Evolutionary conservation across 2,113 vertebrate genomes (phyloP), one percentile per base, ranked within the genome.

Genomic region (Pardalotus punctatus): DNA sequence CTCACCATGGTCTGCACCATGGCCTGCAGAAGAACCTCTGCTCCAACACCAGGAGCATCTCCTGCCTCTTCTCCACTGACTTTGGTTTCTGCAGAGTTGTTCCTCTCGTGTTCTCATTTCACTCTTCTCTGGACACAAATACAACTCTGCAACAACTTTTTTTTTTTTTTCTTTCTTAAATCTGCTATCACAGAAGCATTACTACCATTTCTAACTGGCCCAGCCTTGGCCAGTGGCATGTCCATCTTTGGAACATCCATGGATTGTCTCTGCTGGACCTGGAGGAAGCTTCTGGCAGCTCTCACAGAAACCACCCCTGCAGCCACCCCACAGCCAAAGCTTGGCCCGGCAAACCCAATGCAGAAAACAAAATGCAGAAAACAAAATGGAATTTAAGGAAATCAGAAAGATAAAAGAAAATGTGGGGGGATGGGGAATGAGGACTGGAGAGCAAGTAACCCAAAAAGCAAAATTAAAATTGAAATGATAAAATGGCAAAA

Each of bases 391-490:
- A 67, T n/a, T 18, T 19, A 11, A 20, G 33, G 42, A 86, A 71
- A 74, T 22, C 8, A 56, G 21, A 73, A 81, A 71, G 7, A 42
- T 6, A 10, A 53, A 62, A 48, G 13, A 50, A 23, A 35, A 8
- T 4, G 5, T 17, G 4, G 5, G 2, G 6, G 5, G 6, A 56
- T 13, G 6, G 2, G 4, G 5, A 5, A 29, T 24, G 11, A 6
- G 4, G 2, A 54, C 19, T 45, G 5, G 11, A 22, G 8, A 8
- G 29, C 9, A 84, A 81, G 9, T 23, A 81, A 89, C 6, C 7
- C 4, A 61, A 83, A 91, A 61, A 3, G 1, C 6, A 69, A 64
- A 48, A 61, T 27, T 0, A 47, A 47, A 51, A 9, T 23, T 54
- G 3, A 62, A 73, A 48, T 43, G 36, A 28, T 33, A 45, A 53